Base-by-base conservation (phyloP, 2,113 vertebrate species). In the Monarcha castaneiventris region DNA sequence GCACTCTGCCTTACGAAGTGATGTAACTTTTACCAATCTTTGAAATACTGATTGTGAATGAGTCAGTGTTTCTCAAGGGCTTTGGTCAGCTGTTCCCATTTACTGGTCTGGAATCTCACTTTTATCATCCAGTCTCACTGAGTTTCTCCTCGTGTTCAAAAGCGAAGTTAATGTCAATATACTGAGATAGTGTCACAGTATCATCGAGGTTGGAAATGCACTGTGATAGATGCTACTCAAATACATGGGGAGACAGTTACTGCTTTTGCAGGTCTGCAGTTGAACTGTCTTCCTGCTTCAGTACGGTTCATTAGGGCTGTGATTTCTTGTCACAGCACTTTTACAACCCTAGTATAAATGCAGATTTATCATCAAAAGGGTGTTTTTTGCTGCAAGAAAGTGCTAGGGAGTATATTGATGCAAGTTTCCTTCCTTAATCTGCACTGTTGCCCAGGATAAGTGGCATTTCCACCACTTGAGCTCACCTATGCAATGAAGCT, bases 81-180 rank as follows among this genome's bases (percentile, higher is more conserved):
- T 96, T 96, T 93, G 89, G 84, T 93, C 81, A 96, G 91, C 84
- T 95, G 76, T 96, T 94, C 86, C 76, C 59, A 1, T 95, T 96
- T 96, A 92, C 92, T 93, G 92, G 90, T 89, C 92, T 94, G 92
- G 94, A 97, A 93, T 94, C 90, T 94, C 73, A 72, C 68, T 93
- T 97, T 71, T 89, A 62, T 87, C 61, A 54, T 73, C 27, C 72
- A 33, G 26, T 89, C 32, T 79, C 35, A 52, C 51, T 61, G 80
- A 89, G 10, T 33, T 87, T 86, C 61, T 35, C 44, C 32, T 92
- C 33, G 17, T 91, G 32, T 88, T 93, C 82, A 71, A 86, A 91
- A 80, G 19, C 5, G 1, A 48, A 44, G 27, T 55, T 80, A 39
- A 51, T 6, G 5, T 88, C 48, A 26, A 16, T 86, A 14, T 58